phyloP scores from a whole-genome alignment of 2,113 vertebrate species.

The Ptilonorhynchus violaceus region DNA sequence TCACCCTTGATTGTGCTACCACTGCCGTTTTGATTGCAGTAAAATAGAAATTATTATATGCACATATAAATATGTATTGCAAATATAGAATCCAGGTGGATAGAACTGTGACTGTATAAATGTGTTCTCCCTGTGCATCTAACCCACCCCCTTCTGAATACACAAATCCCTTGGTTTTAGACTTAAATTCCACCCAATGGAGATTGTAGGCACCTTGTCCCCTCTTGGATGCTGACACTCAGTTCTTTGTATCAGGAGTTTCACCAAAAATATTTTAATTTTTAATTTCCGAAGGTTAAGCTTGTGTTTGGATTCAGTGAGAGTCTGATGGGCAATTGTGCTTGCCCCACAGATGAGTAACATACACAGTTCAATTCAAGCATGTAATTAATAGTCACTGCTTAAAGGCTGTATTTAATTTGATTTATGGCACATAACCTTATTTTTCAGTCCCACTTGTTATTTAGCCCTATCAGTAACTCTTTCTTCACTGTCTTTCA shows the following conservation, averaged over 20 bases:
- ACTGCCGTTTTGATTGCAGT: neutral
- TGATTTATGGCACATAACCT: conserved; percentile 30
- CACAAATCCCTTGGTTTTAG: neutral
- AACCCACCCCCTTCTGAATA: neutral
- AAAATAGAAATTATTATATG: neutral
- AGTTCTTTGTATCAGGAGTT: neutral
- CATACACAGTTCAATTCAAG: neutral
- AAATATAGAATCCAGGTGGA: neutral
- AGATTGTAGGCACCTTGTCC: neutral
- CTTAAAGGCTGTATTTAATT: conserved; percentile 26
- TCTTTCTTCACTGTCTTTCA: neutral
- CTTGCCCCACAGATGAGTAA: neutral
- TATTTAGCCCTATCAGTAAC: conserved; percentile 1
- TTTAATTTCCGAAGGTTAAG: neutral
- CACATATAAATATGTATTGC: neutral
- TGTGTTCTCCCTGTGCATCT: neutral
- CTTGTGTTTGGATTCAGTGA: neutral
- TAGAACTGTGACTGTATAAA: neutral
- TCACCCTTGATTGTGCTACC: neutral
- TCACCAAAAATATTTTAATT: neutral
- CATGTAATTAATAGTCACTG: conserved; percentile 15
- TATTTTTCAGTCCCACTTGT: neutral
- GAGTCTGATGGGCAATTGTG: neutral
- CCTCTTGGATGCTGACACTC: neutral
- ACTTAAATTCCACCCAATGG: neutral